These are phyloP conservation scores for Cephus cinctus DNA, from an alignment of 1,140 invertebrate species.

Conservation along the genomic window DNA sequence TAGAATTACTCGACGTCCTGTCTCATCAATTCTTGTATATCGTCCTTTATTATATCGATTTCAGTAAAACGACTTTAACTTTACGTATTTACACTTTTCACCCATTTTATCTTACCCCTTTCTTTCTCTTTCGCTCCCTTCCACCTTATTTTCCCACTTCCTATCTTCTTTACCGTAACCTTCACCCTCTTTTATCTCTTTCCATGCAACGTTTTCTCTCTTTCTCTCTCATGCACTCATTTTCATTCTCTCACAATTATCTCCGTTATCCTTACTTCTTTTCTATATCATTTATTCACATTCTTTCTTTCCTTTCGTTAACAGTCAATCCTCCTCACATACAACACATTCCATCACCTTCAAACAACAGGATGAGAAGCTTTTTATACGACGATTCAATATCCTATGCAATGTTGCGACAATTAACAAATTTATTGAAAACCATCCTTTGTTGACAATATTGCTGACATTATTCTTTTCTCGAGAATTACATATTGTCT, in stretches of 20 bases:
- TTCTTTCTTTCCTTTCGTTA: no score
- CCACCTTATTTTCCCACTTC: no score
- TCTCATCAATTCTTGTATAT: constrained; percentile 2
- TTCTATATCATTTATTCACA: no score
- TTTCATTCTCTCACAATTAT: constrained; percentile 9
- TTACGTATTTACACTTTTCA: constrained; percentile 1
- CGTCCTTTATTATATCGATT: not conserved
- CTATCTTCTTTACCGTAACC: no score
- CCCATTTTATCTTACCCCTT: no score
- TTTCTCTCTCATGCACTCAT: constrained; percentile 11
- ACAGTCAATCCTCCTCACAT: no score
- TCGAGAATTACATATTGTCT: constrained; percentile 21
- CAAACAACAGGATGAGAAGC: constrained; percentile 10
- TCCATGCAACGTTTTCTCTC: no score
- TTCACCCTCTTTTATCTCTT: no score
- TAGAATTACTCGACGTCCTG: not conserved
- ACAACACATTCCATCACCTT: no score
- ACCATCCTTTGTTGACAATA: constrained; percentile 15
- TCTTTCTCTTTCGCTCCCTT: no score
- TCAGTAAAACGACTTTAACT: not conserved
- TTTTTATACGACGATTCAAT: constrained; percentile 15
- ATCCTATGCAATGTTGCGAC: constrained; percentile 17
- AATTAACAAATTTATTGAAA: constrained; percentile 9
- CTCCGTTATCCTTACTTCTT: no score
- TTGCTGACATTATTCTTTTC: constrained; percentile 16